phyloP scores from a whole-genome alignment of 2,113 vertebrate genomes.

The Pedetes capensis region DNA sequence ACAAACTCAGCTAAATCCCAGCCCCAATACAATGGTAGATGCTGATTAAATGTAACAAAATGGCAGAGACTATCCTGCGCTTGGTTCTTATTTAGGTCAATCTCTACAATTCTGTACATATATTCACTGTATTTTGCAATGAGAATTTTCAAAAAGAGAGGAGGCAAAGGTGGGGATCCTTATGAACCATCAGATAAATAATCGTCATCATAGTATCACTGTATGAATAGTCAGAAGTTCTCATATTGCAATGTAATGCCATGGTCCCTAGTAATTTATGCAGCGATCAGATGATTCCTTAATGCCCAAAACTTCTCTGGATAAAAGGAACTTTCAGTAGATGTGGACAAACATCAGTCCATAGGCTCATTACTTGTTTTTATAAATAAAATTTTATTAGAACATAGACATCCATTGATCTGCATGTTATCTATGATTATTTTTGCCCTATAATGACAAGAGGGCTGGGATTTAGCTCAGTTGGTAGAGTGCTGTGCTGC shows the following conservation, averaged over 20 bases:
- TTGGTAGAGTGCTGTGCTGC: too few relatives aligned
- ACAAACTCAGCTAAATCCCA: too few relatives aligned
- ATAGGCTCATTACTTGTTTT: neutral
- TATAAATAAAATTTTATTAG: slow-evolving; percentile 10
- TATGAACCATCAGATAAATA: neutral
- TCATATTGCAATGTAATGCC: neutral
- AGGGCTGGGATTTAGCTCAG: too few relatives aligned
- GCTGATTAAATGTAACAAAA: neutral
- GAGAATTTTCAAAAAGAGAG: neutral
- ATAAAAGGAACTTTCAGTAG: neutral
- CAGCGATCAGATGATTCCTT: neutral
- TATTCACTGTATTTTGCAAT: neutral
- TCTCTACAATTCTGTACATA: too few relatives aligned
- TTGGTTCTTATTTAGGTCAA: accelerated
- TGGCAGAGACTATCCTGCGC: neutral
- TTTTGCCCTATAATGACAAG: neutral
- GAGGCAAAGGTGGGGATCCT: neutral
- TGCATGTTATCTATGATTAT: neutral
- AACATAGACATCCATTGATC: neutral
- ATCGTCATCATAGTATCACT: neutral
- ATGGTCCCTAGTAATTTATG: neutral
- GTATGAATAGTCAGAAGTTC: neutral
- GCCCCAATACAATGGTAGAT: neutral
- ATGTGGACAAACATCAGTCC: neutral
- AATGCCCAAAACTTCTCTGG: neutral